phyloP scores from a whole-genome alignment of 2,113 vertebrate species.

The Platycercus adscitus region DNA sequence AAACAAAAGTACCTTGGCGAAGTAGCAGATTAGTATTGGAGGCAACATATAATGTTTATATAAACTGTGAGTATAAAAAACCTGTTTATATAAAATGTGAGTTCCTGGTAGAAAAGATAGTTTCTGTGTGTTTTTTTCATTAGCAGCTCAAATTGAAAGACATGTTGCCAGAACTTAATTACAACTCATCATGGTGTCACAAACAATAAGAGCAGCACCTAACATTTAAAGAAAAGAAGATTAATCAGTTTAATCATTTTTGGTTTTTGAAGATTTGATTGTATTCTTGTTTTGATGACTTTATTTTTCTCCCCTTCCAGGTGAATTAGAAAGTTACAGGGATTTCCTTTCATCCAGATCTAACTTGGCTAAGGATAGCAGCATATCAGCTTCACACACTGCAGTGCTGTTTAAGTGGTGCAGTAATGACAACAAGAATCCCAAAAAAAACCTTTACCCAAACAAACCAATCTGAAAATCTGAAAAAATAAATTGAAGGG shows the following conservation, averaged over 20 bases:
- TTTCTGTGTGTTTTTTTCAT: background rate
- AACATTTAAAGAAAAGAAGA: background rate
- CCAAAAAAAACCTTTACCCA: rapidly evolving
- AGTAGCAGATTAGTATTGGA: background rate
- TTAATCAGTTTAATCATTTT: background rate
- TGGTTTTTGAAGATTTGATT: background rate
- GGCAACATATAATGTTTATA: background rate
- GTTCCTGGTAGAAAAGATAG: background rate
- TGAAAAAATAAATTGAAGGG: background rate
- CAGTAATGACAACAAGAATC: background rate
- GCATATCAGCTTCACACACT: background rate
- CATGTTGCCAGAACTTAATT: slow-evolving; percentile 20
- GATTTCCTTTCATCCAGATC: background rate
- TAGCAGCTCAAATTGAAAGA: background rate
- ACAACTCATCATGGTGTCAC: background rate
- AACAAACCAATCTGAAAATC: background rate
- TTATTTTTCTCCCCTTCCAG: rapidly evolving
- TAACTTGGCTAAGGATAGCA: background rate
- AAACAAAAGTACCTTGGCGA: background rate
- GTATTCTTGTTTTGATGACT: background rate
- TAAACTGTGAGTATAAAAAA: background rate
- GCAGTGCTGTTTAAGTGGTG: background rate
- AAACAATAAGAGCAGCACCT: background rate
- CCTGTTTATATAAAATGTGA: background rate
- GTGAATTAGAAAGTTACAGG: background rate